Conservation (phyloP, 2,797 vertebrate genomes). For the Lemur catta region DNA sequence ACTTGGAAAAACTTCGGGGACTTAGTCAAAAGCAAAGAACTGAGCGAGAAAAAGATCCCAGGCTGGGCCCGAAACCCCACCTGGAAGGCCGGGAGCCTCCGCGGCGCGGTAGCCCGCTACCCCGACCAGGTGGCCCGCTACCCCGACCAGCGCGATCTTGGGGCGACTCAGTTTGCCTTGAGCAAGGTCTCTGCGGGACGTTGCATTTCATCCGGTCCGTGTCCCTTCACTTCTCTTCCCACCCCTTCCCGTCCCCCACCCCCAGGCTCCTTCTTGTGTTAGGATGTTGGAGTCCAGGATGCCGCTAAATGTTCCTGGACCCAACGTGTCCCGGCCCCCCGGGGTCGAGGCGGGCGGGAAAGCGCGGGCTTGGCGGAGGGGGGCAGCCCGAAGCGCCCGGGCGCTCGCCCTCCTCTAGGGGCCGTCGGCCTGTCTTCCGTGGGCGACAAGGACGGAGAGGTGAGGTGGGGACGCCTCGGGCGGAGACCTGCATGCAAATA, state of each 20-base stretch:
- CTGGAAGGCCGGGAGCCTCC: not conserved
- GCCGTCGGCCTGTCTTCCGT: not conserved
- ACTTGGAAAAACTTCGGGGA: constrained; percentile 33
- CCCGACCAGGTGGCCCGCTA: not conserved
- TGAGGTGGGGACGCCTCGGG: not conserved
- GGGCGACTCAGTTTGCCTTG: not conserved
- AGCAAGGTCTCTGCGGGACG: not conserved
- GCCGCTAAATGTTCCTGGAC: not conserved
- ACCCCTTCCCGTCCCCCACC: not conserved
- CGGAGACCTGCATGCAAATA: not conserved
- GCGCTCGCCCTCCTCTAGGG: rapidly evolving
- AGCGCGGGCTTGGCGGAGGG: not conserved
- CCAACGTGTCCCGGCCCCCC: not conserved
- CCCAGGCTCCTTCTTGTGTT: not conserved
- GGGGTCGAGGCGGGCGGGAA: not conserved
- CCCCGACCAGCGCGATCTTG: not conserved
- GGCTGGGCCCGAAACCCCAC: not conserved
- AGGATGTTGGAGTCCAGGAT: not conserved
- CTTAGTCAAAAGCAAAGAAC: not conserved
- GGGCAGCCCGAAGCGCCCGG: not conserved
- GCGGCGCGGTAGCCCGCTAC: rapidly evolving
- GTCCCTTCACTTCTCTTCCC: not conserved
- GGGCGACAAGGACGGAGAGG: not conserved
- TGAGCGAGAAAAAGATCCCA: not conserved
- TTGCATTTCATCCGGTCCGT: not conserved